Conservation (phyloP, 2,113 vertebrate genomes). For the Mormyrus iriodes region DNA sequence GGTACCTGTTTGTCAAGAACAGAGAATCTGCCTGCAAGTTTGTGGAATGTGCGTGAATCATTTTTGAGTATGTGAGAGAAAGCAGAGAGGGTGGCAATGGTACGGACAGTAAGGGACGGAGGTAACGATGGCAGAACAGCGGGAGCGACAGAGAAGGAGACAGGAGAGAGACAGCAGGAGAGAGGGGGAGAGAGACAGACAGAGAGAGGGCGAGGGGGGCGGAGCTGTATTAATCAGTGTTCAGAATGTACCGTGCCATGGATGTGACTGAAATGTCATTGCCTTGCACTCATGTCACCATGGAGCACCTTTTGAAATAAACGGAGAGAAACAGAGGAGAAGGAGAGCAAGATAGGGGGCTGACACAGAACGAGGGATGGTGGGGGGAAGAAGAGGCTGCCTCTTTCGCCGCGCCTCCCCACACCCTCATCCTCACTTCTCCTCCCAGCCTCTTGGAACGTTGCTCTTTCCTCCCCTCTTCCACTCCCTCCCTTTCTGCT, state of each 20-base stretch:
- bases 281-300: constrained; percentile 20
- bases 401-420: not conserved
- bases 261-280: constrained; percentile 24
- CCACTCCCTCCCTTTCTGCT: constrained; percentile 3
- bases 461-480: not conserved
- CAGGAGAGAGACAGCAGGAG: not conserved
- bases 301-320: constrained; percentile 21
- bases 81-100: not conserved
- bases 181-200: not conserved
- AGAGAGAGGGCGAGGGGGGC: constrained; percentile 14
- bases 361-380: not conserved
- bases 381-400: not conserved
- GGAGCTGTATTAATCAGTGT: constrained; percentile 18
- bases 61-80: not conserved
- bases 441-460: not conserved
- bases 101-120: not conserved
- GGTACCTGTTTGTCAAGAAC: not conserved
- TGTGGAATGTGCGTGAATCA: not conserved
- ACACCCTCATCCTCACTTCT: not conserved
- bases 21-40: not conserved
- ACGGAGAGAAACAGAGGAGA: not conserved
- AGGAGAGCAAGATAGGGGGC: not conserved
- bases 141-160: not conserved
- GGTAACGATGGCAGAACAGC: constrained; percentile 3
- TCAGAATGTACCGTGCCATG: constrained; percentile 15